A percentile compares a stretch with the other conserved stretches of the same genome.
phyloP scores from a whole-genome alignment of 1,140 invertebrate species.

The Macrocentrus cingulum region DNA sequence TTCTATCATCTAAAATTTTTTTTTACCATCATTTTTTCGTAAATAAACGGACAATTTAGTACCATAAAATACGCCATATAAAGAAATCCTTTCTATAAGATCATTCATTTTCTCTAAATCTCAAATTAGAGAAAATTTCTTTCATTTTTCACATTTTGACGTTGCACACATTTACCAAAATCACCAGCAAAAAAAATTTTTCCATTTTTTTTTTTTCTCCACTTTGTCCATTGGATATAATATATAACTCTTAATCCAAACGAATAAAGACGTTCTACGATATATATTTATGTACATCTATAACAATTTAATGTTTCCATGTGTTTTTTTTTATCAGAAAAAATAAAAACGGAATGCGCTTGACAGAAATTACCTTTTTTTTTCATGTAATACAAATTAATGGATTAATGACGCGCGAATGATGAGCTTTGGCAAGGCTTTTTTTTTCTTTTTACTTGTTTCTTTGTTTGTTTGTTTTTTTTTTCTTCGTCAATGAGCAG shows the following conservation, averaged over 20 bases:
- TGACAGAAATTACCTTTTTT: too few relatives aligned
- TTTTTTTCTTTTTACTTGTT: constrained; percentile 11
- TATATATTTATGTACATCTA: constrained; percentile 7
- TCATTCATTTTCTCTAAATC: too few relatives aligned
- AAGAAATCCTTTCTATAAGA: too few relatives aligned
- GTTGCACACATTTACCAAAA: too few relatives aligned
- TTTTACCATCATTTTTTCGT: neutral
- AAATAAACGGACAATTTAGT: too few relatives aligned
- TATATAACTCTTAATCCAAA: neutral
- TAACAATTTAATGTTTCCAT: constrained; percentile 5
- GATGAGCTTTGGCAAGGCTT: constrained; percentile 34
- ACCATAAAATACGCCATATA: too few relatives aligned
- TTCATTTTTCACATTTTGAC: too few relatives aligned
- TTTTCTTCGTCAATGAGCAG: constrained; percentile 7
- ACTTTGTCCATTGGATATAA: too few relatives aligned
- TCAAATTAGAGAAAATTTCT: too few relatives aligned
- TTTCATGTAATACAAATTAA: constrained; percentile 28
- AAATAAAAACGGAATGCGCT: constrained; percentile 32
- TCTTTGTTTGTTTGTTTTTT: constrained; percentile 21
- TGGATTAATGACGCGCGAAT: constrained; percentile 28
- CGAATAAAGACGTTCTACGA: neutral
- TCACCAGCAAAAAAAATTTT: too few relatives aligned
- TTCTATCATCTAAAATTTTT: neutral
- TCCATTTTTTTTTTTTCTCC: too few relatives aligned
- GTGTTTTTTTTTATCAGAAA: constrained; percentile 15